phyloP scores from a whole-genome alignment of 2,797 vertebrate genomes.

The Phylloscopus collybita region DNA sequence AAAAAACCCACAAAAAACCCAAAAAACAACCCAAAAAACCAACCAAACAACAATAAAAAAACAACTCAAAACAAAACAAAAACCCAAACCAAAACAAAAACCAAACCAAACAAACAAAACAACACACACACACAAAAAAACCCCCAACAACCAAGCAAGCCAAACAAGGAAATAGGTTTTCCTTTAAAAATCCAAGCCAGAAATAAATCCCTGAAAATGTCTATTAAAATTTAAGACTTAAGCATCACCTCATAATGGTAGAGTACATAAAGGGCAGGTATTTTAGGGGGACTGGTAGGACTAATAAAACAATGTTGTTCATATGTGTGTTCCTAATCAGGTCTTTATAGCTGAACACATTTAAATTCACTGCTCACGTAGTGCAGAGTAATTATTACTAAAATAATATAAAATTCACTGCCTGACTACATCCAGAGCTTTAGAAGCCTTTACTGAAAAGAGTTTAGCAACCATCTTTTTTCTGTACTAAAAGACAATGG shows the following conservation, averaged over 20 bases:
- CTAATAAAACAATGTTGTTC: background rate
- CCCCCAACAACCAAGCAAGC: too few relatives aligned
- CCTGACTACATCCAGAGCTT: background rate
- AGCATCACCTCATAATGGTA: background rate
- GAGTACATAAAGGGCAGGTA: background rate
- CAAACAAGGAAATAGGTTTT: background rate
- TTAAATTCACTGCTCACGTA: background rate
- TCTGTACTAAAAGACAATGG: background rate
- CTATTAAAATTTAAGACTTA: background rate
- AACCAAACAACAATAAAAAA: too few relatives aligned
- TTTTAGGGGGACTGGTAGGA: background rate
- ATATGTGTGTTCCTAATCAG: background rate
- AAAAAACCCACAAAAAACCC: too few relatives aligned
- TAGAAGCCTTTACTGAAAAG: background rate
- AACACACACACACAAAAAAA: too few relatives aligned
- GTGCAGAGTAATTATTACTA: background rate
- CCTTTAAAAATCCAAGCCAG: background rate
- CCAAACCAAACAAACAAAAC: too few relatives aligned
- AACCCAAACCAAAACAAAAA: too few relatives aligned
- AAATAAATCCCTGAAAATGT: background rate
- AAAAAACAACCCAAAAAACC: too few relatives aligned
- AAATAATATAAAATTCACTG: background rate
- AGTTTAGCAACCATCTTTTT: background rate
- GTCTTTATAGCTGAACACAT: background rate
- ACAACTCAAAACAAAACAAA: too few relatives aligned